Evolutionary conservation across 2,888 invertebrate species (phyloP).

Genomic region (Drosophila testacea): DNA sequence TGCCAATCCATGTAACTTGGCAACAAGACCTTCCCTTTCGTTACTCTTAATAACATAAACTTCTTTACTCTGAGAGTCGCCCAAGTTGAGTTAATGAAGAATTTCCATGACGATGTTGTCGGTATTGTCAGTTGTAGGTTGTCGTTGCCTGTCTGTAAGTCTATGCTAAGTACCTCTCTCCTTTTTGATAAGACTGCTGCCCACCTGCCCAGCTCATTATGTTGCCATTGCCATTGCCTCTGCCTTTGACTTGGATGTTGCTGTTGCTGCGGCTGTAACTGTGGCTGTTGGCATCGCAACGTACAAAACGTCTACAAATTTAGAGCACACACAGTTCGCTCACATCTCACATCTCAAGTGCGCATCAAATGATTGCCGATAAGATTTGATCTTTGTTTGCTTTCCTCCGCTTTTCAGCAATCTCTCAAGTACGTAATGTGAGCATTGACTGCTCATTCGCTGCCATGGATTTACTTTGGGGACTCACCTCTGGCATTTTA

Average conservation of each 20-base stretch:
- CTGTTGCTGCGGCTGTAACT: conserved; percentile 1
- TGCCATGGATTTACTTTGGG: conserved; percentile 48
- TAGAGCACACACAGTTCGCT: conserved; percentile 43
- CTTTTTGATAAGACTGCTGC: conserved; percentile 57
- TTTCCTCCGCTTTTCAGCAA: conserved; percentile 7
- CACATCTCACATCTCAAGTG: conserved; percentile 52
- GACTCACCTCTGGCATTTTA: conserved; percentile 74
- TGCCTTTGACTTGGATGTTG: background rate
- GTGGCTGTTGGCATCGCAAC: conserved; percentile 55
- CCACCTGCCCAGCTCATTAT: conserved; percentile 71
- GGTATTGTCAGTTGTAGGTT: conserved; percentile 23
- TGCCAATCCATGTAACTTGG: conserved; percentile 20
- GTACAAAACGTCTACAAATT: conserved; percentile 66
- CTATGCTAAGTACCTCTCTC: conserved; percentile 52
- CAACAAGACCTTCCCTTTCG: conserved; percentile 24
- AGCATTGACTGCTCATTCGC: conserved; percentile 42
- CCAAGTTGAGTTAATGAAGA: conserved; percentile 80
- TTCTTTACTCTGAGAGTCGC: conserved; percentile 63
- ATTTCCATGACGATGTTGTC: conserved; percentile 78
- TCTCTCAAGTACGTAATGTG: conserved; percentile 24
- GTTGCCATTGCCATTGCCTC: conserved; percentile 31
- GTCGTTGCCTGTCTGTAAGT: conserved; percentile 14
- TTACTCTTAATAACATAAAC: conserved; percentile 78
- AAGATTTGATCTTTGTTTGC: conserved; percentile 80
- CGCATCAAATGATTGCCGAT: conserved; percentile 79